phyloP scores from a whole-genome alignment of 2,797 vertebrate species.

The Gorsachius magnificus region DNA sequence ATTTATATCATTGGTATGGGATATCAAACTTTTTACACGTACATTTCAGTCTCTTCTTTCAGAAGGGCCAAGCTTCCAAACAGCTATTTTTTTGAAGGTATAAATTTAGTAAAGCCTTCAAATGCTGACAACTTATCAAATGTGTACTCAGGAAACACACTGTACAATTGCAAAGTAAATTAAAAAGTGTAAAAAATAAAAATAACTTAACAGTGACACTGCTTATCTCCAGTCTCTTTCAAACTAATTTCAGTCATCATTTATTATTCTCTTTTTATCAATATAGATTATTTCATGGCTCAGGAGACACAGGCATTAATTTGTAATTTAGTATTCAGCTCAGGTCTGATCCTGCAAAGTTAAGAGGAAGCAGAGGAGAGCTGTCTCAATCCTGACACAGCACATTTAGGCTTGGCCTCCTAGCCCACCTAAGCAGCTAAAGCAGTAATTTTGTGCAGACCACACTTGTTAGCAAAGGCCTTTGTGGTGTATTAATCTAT shows the following conservation, averaged over 20 bases:
- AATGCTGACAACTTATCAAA: not conserved
- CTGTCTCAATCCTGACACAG: rapidly evolving
- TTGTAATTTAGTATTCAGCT: not conserved
- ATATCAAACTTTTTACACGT: conserved; percentile 17
- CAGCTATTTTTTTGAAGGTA: not conserved
- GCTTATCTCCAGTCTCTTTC: not conserved
- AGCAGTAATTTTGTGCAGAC: not conserved
- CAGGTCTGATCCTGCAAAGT: not conserved
- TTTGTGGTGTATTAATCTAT: not conserved
- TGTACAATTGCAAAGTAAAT: conserved; percentile 15
- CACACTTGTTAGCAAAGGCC: not conserved
- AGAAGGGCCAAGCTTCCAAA: not conserved
- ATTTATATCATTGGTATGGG: conserved; percentile 59
- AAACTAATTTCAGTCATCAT: not conserved
- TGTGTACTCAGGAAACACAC: not conserved
- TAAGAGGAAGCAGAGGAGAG: not conserved
- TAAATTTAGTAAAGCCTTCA: conserved; percentile 2
- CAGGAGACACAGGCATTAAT: not conserved
- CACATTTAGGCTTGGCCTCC: not conserved
- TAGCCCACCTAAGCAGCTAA: not conserved
- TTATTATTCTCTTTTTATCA: not conserved
- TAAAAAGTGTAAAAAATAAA: conserved; percentile 28
- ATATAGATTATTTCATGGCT: not conserved
- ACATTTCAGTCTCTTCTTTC: conserved; percentile 7
- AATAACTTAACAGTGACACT: conserved; percentile 5